phyloP scores from a whole-genome alignment of 1,140 invertebrate genomes.

The Trichonephila clavata region DNA sequence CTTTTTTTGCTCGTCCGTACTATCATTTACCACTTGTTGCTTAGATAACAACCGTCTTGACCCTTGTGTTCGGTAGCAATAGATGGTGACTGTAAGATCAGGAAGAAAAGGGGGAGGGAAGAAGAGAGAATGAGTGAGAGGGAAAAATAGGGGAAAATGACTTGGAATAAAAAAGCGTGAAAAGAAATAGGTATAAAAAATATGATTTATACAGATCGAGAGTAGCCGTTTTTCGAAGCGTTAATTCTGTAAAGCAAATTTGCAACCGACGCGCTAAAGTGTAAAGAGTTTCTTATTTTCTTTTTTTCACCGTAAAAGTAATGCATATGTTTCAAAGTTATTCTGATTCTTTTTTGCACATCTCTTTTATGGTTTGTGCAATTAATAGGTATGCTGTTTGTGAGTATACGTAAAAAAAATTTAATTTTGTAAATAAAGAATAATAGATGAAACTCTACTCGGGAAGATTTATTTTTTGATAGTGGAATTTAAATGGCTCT shows the following conservation, averaged over 20 bases:
- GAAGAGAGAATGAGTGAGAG: too few species aligned
- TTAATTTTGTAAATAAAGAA: too few species aligned
- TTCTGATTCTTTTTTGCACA: not conserved
- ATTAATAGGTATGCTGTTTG: too few species aligned
- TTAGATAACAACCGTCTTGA: not conserved
- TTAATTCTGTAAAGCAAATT: not conserved
- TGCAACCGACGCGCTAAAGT: not conserved
- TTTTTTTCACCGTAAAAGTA: not conserved
- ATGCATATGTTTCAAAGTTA: not conserved
- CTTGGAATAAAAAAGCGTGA: not conserved
- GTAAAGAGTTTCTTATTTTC: not conserved
- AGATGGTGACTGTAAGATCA: not conserved
- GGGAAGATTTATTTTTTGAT: too few species aligned
- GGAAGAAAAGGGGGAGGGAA: too few species aligned
- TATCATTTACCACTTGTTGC: constrained; percentile 66
- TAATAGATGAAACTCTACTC: too few species aligned
- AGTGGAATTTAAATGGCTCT: too few species aligned
- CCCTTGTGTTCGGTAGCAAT: constrained; percentile 3
- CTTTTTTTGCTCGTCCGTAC: not conserved
- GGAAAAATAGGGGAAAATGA: too few species aligned
- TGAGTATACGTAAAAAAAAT: too few species aligned
- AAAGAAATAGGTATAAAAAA: constrained; percentile 1
- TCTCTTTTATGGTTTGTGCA: too few species aligned
- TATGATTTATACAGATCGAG: not conserved
- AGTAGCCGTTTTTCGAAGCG: not conserved